Evolutionary conservation across 1,140 invertebrate genomes (phyloP).

Genomic region (Pogonus chalceus): DNA sequence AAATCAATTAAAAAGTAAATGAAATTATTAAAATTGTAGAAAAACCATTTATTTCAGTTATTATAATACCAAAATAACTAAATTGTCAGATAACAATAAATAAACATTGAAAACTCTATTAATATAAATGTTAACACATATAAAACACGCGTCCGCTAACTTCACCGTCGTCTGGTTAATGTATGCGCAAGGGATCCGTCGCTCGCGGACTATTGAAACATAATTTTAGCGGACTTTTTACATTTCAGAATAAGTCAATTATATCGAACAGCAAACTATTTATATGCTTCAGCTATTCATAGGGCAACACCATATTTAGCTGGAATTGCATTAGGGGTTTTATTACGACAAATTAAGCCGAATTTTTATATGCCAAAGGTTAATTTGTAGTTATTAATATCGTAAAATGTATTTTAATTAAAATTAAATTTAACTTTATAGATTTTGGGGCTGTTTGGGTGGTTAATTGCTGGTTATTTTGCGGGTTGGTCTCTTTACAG

Average conservation of each 20-base stretch:
- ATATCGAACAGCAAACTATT: constrained; percentile 53
- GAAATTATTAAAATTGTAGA: too few species aligned
- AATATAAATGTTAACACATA: too few species aligned
- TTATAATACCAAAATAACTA: too few species aligned
- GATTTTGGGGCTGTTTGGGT: constrained; percentile 43
- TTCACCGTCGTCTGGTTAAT: too few species aligned
- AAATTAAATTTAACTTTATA: constrained; percentile 22
- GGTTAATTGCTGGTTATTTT: constrained; percentile 40
- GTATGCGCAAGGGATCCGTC: too few species aligned
- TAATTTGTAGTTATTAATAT: constrained; percentile 15
- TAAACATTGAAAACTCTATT: too few species aligned
- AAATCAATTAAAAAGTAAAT: too few species aligned
- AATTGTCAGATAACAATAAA: too few species aligned
- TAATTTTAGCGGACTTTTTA: constrained; percentile 3
- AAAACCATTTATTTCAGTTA: too few species aligned
- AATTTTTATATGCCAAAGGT: constrained; percentile 36
- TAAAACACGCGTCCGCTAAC: too few species aligned
- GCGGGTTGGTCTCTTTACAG: constrained; percentile 48
- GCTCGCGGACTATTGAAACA: too few species aligned
- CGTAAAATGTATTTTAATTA: constrained; percentile 14
- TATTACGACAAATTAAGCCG: constrained; percentile 42
- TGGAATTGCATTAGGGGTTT: constrained; percentile 49
- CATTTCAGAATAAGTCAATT: constrained; percentile 50
- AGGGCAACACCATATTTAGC: constrained; percentile 54
- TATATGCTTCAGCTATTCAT: constrained; percentile 48